Conservation (phyloP, 1,140 invertebrate species). For the roundworm (Caenorhabditis elegans) region WBcel235 BX284606.5:11809501-11810000, state of each 20-base stretch:
- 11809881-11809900: conserved; percentile 40
- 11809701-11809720: not conserved
- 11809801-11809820: conserved; percentile 26
- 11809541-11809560: not conserved
- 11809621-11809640: conserved; percentile 41
- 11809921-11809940: not conserved
- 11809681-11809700: conserved; percentile 18
- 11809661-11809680: conserved; percentile 16
- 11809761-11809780: not conserved
- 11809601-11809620: conserved; percentile 50
- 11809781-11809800: conserved; percentile 31
- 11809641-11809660: conserved; percentile 44
- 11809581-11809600: conserved; percentile 47
- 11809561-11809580: conserved; percentile 47
- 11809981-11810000: not conserved
- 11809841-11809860: not conserved
- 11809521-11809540: too few species aligned
- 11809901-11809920: conserved; percentile 38
- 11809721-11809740: not conserved
- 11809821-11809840: conserved; percentile 4
- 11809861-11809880: conserved; percentile 20
- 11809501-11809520: not conserved
- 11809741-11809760: not conserved
- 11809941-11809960: too few species aligned
- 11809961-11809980: too few species aligned